Evolutionary conservation across 2,888 invertebrate species (phyloP).

Genomic region (Mayetiola destructor): DNA sequence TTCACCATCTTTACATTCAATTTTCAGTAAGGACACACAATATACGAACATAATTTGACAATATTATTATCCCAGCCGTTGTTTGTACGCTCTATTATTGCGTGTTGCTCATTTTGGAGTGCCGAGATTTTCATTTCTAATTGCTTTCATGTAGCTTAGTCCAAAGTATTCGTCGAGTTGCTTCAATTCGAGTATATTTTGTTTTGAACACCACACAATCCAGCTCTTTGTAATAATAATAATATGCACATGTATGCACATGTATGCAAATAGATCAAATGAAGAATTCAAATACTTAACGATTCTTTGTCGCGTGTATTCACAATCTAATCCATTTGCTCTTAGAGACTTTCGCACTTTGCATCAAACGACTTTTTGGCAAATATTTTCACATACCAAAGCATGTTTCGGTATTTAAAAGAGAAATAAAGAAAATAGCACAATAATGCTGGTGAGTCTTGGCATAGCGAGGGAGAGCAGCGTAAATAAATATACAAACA

Average conservation of each 20-base stretch:
- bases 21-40: neutral
- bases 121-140: conserved; percentile 4
- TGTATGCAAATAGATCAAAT: conserved; percentile 11
- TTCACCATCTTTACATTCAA: neutral
- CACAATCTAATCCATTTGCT: conserved; percentile 1
- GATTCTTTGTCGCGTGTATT: neutral
- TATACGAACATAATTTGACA: conserved; percentile 11
- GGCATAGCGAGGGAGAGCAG: no score
- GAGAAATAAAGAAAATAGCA: no score
- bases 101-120: no score
- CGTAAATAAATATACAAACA: no score
- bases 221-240: conserved; percentile 5
- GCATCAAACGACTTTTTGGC: neutral
- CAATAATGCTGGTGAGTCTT: no score
- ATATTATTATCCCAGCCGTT: conserved; percentile 7
- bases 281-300: neutral
- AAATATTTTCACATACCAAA: conserved; percentile 8
- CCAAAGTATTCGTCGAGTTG: no score
- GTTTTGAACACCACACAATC: no score
- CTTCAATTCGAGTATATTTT: no score
- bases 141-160: conserved; percentile 6
- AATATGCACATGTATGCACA: conserved; percentile 10
- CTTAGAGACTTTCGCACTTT: neutral
- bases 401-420: no score
- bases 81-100: conserved; percentile 5